These are phyloP conservation scores for Sphaerophoria taeniata DNA, from an alignment of 2,888 invertebrate genomes.

Conservation along the genomic window DNA sequence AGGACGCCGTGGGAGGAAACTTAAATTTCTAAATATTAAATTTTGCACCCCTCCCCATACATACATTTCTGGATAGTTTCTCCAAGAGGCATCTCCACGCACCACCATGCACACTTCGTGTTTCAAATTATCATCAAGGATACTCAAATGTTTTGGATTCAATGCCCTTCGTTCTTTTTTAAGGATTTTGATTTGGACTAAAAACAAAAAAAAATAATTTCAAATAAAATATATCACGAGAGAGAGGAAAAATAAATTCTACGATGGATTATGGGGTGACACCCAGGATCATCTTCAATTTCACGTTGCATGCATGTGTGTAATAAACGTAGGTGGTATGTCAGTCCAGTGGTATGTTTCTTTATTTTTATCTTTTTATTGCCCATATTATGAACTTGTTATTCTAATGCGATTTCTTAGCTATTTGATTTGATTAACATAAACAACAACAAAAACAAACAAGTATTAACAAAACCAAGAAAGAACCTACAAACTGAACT, in stretches of 20 bases:
- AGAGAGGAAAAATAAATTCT: slow-evolving; percentile 9
- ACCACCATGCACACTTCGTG: slow-evolving; percentile 42
- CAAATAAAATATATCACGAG: slow-evolving; percentile 11
- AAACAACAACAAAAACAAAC: neutral
- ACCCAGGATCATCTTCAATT: slow-evolving; percentile 58
- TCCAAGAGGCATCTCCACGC: slow-evolving; percentile 28
- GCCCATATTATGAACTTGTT: slow-evolving; percentile 30
- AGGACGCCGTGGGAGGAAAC: slow-evolving; percentile 73
- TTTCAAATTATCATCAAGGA: slow-evolving; percentile 42
- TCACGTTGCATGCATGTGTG: slow-evolving; percentile 59
- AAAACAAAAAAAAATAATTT: slow-evolving; percentile 36
- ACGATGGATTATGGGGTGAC: slow-evolving; percentile 53
- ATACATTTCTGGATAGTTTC: slow-evolving; percentile 34
- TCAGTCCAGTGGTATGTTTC: slow-evolving; percentile 72
- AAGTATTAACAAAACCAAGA: slow-evolving; percentile 16
- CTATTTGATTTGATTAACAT: slow-evolving; percentile 41
- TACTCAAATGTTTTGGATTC: slow-evolving; percentile 45
- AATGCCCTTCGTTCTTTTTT: slow-evolving; percentile 37
- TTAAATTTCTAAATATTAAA: slow-evolving; percentile 39
- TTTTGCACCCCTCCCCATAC: slow-evolving; percentile 34
- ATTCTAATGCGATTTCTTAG: slow-evolving; percentile 31
- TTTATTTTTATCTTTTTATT: slow-evolving; percentile 41
- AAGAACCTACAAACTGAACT: neutral
- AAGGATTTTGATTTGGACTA: slow-evolving; percentile 55
- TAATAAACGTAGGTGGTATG: slow-evolving; percentile 63